Evolutionary conservation across 2,113 vertebrate genomes (phyloP).

Genomic region (Megaptera novaeangliae): DNA sequence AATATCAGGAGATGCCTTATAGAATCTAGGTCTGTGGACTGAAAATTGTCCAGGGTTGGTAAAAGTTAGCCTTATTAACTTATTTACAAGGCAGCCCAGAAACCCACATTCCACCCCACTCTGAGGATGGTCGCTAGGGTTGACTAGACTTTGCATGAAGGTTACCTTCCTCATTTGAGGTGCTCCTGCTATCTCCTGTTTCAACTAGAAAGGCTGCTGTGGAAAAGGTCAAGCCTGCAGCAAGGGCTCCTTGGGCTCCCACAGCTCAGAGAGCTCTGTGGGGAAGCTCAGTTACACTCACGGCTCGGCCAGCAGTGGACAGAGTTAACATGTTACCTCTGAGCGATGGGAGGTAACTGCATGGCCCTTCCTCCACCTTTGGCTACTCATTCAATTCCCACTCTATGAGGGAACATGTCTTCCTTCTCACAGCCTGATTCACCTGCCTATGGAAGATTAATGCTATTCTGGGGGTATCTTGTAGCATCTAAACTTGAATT

Average conservation of each 20-base stretch:
- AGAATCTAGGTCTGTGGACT: background rate
- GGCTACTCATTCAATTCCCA: background rate
- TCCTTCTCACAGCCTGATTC: background rate
- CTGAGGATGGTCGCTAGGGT: background rate
- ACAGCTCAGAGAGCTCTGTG: background rate
- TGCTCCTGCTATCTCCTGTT: background rate
- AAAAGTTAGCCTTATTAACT: background rate
- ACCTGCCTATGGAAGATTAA: background rate
- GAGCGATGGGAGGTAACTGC: background rate
- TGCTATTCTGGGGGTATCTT: background rate
- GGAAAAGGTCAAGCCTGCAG: constrained; percentile 35
- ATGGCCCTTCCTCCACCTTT: background rate
- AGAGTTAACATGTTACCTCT: background rate
- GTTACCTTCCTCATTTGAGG: background rate
- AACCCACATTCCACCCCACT: background rate
- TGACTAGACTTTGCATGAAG: background rate
- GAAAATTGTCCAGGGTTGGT: background rate
- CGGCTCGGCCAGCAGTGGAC: background rate
- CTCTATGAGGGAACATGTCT: background rate
- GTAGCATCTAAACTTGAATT: background rate
- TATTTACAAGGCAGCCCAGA: background rate
- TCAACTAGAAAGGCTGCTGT: background rate
- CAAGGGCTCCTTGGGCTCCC: background rate
- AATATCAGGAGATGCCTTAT: background rate
- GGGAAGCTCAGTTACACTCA: background rate